Evolutionary conservation across 2,888 invertebrate genomes (phyloP), one percentile per base, ranked within the genome.

Genomic region (Platycheirus albimanus): DNA sequence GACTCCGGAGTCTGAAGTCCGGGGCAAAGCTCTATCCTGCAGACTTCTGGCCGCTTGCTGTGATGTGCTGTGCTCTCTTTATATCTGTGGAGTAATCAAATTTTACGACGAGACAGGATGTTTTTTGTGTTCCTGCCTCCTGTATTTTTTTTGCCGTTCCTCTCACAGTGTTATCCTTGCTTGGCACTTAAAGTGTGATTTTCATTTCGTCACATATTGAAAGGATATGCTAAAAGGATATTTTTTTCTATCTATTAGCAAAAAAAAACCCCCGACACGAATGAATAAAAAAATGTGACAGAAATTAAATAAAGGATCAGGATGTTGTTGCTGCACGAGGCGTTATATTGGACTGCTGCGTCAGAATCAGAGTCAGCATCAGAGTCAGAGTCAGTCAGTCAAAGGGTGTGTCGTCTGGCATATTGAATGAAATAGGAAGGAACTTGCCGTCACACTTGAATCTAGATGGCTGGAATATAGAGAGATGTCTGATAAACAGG

Each of bases 41-140:
- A 64, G 74, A 43, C 41, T 79, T 49, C 52, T 69, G 56, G 63
- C 11, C 80, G 47, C 64, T 70, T 64, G 69, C 64, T 63, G 54
- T 56, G 75, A n/a, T n/a, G n/a, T n/a, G n/a, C n/a, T n/a, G n/a
- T n/a, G n/a, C n/a, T n/a, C 41, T n/a, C 28, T 6, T 24, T 58
- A 5, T 64, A 56, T 76, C 70, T 81, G 81, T 20, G 67, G 49
- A 51, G 78, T 77, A 83, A 83, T 83, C 83, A 78, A 78, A 83
- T 83, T 78, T 72, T 72, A 69, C 78, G 83, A 69, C 83, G 63
- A 83, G 83, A 83, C 83, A 76, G 76, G 66, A 76, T 81, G 70
- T 71, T 56, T 63, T 71, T 66, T 30, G 47, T 33, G 56, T 33
- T 47, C 30, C 64, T 72, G 15, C 43, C 17, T 28, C 19, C 13